Conservation (phyloP, 2,113 vertebrate genomes). For the Gymnarchus niloticus region DNA sequence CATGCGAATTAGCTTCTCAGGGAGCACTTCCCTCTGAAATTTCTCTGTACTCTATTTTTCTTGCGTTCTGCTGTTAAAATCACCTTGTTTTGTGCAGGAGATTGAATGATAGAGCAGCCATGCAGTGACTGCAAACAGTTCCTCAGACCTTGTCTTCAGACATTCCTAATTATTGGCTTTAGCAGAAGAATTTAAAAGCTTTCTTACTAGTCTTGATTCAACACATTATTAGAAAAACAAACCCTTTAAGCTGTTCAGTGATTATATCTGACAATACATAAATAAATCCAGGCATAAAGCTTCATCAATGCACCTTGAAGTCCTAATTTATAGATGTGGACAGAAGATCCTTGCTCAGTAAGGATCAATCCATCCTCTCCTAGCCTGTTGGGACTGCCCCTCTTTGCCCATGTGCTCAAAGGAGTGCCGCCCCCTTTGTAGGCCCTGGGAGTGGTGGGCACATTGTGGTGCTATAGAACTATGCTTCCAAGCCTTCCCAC, state of each 20-base stretch:
- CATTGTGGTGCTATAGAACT: conserved; percentile 27
- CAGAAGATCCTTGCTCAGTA: conserved; percentile 30
- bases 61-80: not conserved
- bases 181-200: not conserved
- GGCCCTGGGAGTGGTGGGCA: conserved; percentile 34
- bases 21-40: not conserved
- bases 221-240: conserved; percentile 21
- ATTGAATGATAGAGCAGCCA: not conserved
- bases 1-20: not conserved
- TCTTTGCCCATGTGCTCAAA: conserved; percentile 14
- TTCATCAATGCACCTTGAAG: conserved; percentile 31
- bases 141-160: not conserved
- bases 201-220: not conserved
- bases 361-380: conserved; percentile 9
- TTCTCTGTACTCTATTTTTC: not conserved
- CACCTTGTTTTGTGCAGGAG: not conserved
- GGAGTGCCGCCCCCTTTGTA: conserved; percentile 32
- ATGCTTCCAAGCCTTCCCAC: conserved; percentile 31
- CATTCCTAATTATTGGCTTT: not conserved
- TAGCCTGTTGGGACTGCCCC: conserved; percentile 15
- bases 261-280: conserved; percentile 38
- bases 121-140: not conserved
- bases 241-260: conserved; percentile 35
- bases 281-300: conserved; percentile 23
- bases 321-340: conserved; percentile 41